Evolutionary conservation across 2,113 vertebrate genomes (phyloP).

Genomic region (Amblyornis subalaris): DNA sequence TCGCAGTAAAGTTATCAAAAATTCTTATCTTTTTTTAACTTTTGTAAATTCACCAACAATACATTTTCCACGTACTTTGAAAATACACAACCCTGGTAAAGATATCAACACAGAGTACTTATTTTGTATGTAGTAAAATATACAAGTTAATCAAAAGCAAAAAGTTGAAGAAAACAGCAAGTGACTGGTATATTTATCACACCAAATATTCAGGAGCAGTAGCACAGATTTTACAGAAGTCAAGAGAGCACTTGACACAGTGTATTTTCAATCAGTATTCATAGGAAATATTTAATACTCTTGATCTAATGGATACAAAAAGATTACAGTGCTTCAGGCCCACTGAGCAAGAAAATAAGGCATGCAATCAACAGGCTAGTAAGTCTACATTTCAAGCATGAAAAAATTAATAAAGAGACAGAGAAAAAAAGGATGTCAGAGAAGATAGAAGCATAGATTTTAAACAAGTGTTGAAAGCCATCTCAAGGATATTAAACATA

Average conservation of each 20-base stretch:
- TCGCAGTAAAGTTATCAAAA: neutral
- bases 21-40: neutral
- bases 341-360: neutral
- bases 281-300: neutral
- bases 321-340: neutral
- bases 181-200: neutral
- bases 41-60: neutral
- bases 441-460: neutral
- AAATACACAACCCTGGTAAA: neutral
- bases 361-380: neutral
- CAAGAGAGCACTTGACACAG: neutral
- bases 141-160: neutral
- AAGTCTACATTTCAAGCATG: neutral
- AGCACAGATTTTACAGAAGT: neutral
- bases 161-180: neutral
- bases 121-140: neutral
- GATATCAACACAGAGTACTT: neutral
- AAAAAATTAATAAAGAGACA: neutral
- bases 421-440: neutral
- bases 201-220: neutral
- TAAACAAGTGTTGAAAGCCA: neutral
- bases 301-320: neutral
- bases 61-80: neutral
- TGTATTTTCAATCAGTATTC: slow-evolving; percentile 6
- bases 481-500: neutral